These are phyloP conservation scores for Oreochromis aureus DNA, from an alignment of 2,113 vertebrate genomes.

Conservation along the genomic window DNA sequence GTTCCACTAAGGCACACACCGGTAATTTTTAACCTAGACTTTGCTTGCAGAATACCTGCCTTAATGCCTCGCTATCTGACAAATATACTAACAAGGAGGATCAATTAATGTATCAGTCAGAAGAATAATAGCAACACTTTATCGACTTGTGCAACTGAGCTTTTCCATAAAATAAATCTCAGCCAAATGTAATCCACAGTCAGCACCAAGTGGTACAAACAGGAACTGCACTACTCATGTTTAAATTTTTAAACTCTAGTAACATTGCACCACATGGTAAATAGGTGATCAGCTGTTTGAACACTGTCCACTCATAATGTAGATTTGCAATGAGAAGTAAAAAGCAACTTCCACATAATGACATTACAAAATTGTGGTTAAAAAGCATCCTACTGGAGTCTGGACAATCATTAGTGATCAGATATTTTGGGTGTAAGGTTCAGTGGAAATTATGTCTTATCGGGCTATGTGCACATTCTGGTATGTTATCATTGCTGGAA, in stretches of 20 bases:
- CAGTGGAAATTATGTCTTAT: not conserved
- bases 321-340: not conserved
- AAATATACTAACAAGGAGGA: not conserved
- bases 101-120: not conserved
- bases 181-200: not conserved
- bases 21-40: not conserved
- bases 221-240: not conserved
- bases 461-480: not conserved
- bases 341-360: not conserved
- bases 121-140: not conserved
- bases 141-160: not conserved
- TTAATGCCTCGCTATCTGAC: not conserved
- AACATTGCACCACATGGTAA: not conserved
- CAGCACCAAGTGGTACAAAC: conserved; percentile 41
- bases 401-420: not conserved
- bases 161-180: not conserved
- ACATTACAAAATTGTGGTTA: not conserved
- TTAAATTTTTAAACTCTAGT: not conserved
- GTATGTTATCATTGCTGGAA: not conserved
- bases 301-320: not conserved
- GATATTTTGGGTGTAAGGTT: not conserved
- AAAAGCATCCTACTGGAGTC: not conserved
- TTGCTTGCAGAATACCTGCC: not conserved
- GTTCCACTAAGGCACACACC: not conserved
- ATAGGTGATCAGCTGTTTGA: not conserved